These are phyloP conservation scores for Typhlomys cinereus DNA, from an alignment of 2,113 vertebrate genomes.

Conservation along the genomic window DNA sequence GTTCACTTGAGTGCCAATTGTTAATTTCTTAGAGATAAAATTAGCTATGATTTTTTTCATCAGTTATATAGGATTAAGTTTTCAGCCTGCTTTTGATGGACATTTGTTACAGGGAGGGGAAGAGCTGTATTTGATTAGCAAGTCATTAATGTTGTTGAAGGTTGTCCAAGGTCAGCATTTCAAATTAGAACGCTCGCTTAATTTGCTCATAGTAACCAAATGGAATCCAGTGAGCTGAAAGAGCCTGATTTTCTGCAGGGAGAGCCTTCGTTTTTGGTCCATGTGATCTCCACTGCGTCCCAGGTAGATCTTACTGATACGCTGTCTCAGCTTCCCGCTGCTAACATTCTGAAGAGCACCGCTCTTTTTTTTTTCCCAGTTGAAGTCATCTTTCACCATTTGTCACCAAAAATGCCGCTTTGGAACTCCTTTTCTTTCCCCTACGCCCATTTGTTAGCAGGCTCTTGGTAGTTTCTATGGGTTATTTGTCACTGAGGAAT, in stretches of 20 bases:
- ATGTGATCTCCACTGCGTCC: neutral
- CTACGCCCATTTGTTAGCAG: neutral
- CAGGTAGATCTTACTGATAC: neutral
- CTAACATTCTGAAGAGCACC: neutral
- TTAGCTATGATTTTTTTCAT: constrained; percentile 28
- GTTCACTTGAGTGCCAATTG: neutral
- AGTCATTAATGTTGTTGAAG: neutral
- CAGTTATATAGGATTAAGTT: neutral
- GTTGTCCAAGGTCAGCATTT: neutral
- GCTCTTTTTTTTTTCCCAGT: neutral
- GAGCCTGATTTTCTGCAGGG: neutral
- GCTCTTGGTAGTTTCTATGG: constrained; percentile 52
- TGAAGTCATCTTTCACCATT: neutral
- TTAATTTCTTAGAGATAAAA: neutral
- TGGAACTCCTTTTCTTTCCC: constrained; percentile 49
- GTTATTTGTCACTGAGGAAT: constrained; percentile 75
- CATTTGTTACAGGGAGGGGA: neutral
- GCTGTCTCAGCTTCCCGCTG: neutral
- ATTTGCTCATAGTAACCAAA: neutral
- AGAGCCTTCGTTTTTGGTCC: neutral
- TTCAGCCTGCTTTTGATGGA: neutral
- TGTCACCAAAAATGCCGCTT: neutral
- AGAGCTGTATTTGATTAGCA: neutral
- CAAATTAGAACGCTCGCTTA: neutral
- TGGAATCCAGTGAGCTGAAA: fast-evolving